Evolutionary conservation across 2,888 invertebrate genomes (phyloP).

Genomic region (Mystacides longicornis): DNA sequence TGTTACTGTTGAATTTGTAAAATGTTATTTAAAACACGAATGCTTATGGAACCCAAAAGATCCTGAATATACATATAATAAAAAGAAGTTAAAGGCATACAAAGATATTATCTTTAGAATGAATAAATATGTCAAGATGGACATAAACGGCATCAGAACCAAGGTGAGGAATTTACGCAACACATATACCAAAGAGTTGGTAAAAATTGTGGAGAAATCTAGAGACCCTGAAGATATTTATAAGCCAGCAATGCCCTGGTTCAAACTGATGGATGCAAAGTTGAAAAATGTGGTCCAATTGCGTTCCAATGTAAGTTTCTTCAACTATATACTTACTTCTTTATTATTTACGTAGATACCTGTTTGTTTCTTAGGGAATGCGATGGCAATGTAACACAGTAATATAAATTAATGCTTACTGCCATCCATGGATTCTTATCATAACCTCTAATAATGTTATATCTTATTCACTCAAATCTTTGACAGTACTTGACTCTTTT

Average conservation of each 20-base stretch:
- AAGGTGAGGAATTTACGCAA: slow-evolving; percentile 18
- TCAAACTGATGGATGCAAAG: slow-evolving; percentile 13
- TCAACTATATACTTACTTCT: not conserved
- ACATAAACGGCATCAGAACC: slow-evolving; percentile 13
- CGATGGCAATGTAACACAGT: too few species aligned
- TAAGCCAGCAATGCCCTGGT: slow-evolving; percentile 16
- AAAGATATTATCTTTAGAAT: slow-evolving; percentile 7
- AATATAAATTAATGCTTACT: too few species aligned
- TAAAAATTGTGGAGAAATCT: slow-evolving; percentile 15
- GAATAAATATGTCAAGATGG: slow-evolving; percentile 10
- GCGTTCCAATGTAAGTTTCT: not conserved
- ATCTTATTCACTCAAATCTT: too few species aligned
- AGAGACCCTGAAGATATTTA: slow-evolving; percentile 17
- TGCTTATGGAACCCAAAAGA: slow-evolving; percentile 45
- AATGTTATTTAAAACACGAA: slow-evolving; percentile 44
- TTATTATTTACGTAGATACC: too few species aligned
- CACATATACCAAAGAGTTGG: slow-evolving; percentile 18
- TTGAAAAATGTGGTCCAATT: slow-evolving; percentile 11
- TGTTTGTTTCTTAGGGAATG: too few species aligned
- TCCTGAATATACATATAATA: slow-evolving; percentile 38
- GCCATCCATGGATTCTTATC: too few species aligned
- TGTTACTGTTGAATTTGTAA: slow-evolving; percentile 43
- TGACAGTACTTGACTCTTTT: too few species aligned
- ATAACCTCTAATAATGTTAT: too few species aligned
- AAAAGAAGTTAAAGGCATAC: slow-evolving; percentile 39